Percentiles rank a stretch among this genome's conserved stretches.
Conservation (phyloP, 2,888 invertebrate genomes). For the Meloe dianella region DNA sequence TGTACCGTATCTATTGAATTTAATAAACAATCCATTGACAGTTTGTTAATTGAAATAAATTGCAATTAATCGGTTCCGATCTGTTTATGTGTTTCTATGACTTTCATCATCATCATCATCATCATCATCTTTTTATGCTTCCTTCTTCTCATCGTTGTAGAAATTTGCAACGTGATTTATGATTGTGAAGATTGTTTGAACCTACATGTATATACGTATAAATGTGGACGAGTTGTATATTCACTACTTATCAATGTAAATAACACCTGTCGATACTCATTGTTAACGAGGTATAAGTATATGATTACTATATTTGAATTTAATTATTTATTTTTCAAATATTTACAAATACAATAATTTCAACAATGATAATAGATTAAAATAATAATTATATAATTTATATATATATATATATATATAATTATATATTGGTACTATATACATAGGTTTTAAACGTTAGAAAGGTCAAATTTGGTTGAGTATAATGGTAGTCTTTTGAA, state of each 20-base stretch:
- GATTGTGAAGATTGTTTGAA: conserved; percentile 28
- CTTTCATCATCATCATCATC: conserved; percentile 20
- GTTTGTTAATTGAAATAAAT: conserved; percentile 31
- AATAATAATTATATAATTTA: too few relatives aligned
- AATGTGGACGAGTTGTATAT: conserved; percentile 1
- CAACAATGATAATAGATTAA: neutral
- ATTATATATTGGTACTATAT: too few relatives aligned
- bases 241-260: conserved; percentile 10
- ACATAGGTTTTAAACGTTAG: too few relatives aligned
- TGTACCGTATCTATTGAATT: conserved; percentile 14
- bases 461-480: too few relatives aligned
- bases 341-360: conserved; percentile 4
- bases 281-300: neutral
- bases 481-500: too few relatives aligned
- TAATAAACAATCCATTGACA: conserved; percentile 27
- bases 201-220: conserved; percentile 23
- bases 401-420: too few relatives aligned
- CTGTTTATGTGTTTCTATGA: conserved; percentile 16
- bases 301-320: conserved; percentile 1
- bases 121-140: neutral
- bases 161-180: conserved; percentile 26
- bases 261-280: neutral
- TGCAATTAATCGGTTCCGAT: conserved; percentile 24
- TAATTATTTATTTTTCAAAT: neutral
- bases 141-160: neutral